Evolutionary conservation across 53 echinoderm and acorn worm species (phyloP).

Genomic region (Zoroaster sp.): DNA sequence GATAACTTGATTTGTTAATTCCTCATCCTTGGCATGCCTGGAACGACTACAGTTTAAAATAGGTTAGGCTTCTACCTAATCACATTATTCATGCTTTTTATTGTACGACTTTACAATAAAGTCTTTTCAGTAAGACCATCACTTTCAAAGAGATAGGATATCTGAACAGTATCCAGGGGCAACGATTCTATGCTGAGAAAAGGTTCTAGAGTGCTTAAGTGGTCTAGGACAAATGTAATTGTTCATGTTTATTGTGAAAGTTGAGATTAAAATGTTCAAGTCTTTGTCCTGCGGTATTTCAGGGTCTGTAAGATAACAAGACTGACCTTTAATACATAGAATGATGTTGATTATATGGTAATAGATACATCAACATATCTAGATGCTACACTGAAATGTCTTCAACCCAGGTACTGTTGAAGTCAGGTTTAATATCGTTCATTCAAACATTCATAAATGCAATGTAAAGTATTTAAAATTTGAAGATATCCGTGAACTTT

Average conservation of each 20-base stretch:
- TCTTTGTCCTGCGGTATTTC: not conserved
- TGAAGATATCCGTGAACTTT: too few relatives aligned
- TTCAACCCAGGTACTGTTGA: too few relatives aligned
- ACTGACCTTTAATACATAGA: not conserved
- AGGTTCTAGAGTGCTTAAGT: not conserved
- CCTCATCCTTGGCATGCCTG: not conserved
- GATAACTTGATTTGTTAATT: conserved; percentile 22
- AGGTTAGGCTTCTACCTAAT: not conserved
- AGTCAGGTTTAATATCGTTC: too few relatives aligned
- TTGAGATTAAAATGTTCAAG: not conserved
- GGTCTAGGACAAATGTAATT: not conserved
- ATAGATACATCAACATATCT: too few relatives aligned
- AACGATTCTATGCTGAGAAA: not conserved
- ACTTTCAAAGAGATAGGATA: not conserved
- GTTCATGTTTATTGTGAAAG: not conserved
- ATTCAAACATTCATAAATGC: too few relatives aligned
- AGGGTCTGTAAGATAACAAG: not conserved
- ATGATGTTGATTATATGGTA: too few relatives aligned
- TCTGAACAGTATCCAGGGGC: not conserved
- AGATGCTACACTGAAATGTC: too few relatives aligned
- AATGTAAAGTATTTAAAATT: too few relatives aligned
- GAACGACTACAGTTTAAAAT: not conserved
- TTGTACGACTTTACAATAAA: not conserved
- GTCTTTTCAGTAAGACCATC: not conserved
- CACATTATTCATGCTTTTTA: not conserved